Evolutionary conservation across 2,888 invertebrate genomes (phyloP).

Genomic region (Digitonthophagus gazella): DNA sequence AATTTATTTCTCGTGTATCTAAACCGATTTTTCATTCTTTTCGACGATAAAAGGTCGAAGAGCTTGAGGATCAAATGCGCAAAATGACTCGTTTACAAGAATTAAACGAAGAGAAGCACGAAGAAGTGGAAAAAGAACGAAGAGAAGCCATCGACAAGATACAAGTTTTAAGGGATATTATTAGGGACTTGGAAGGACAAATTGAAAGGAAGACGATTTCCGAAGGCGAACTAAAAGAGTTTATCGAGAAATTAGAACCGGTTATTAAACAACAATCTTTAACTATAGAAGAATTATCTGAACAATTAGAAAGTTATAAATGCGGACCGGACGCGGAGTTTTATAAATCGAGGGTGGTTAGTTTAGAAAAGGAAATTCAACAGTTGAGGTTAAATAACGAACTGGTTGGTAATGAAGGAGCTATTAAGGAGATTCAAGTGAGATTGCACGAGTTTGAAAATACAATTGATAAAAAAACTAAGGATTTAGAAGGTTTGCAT

Average conservation of each 20-base stretch:
- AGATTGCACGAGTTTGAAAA: constrained; percentile 65
- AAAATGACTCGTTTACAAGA: constrained; percentile 64
- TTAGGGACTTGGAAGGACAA: constrained; percentile 73
- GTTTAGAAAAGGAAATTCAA: constrained; percentile 51
- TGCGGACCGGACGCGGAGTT: constrained; percentile 48
- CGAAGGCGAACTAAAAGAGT: constrained; percentile 61
- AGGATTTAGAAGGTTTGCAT: constrained; percentile 69
- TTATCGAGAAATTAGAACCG: constrained; percentile 52
- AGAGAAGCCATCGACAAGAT: constrained; percentile 77
- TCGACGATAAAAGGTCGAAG: constrained; percentile 63
- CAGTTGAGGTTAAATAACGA: constrained; percentile 44
- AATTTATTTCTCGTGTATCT: neutral
- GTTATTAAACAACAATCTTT: constrained; percentile 47
- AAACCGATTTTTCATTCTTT: neutral
- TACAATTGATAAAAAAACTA: constrained; percentile 68
- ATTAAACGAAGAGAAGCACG: constrained; percentile 62
- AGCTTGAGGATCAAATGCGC: constrained; percentile 71
- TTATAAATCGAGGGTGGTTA: constrained; percentile 51
- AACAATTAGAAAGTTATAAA: constrained; percentile 56
- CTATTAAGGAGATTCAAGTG: constrained; percentile 47
- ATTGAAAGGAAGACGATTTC: constrained; percentile 64
- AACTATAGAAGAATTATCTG: constrained; percentile 54
- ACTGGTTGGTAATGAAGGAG: constrained; percentile 48
- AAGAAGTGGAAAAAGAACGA: constrained; percentile 67
- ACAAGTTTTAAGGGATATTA: constrained; percentile 70